These are phyloP conservation scores for Ophioderma brevispina DNA, from an alignment of 35 echinoderm and acorn worm genomes.

Conservation along the genomic window DNA sequence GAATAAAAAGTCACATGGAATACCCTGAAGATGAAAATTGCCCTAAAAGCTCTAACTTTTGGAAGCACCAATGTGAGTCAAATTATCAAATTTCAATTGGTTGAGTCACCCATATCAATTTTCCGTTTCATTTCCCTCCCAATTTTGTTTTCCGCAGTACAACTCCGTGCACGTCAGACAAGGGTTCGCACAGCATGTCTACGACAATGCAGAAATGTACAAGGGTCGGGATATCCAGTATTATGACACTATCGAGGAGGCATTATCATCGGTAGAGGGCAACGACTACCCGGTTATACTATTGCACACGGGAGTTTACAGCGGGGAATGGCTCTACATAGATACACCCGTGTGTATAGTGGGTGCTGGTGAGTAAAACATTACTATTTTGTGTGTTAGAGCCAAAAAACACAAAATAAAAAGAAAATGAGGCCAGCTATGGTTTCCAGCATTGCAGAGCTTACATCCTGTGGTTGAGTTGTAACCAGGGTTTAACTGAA, in stretches of 20 bases:
- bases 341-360: conserved; percentile 97
- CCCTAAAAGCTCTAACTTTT: too few species aligned
- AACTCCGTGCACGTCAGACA: conserved; percentile 95
- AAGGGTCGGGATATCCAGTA: conserved; percentile 97
- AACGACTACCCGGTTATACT: conserved; percentile 90
- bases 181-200: conserved; percentile 78
- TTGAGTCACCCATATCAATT: too few species aligned
- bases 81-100: too few species aligned
- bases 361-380: conserved; percentile 91
- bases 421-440: too few species aligned
- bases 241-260: conserved; percentile 99
- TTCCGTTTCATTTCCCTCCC: neutral
- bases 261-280: conserved; percentile 94
- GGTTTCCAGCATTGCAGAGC: too few species aligned
- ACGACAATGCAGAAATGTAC: conserved; percentile 78
- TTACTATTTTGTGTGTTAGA: too few species aligned
- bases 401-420: too few species aligned
- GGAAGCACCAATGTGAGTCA: too few species aligned
- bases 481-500: too few species aligned
- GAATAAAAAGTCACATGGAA: too few species aligned
- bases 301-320: conserved; percentile 92
- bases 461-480: too few species aligned
- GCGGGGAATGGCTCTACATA: conserved; percentile 98
- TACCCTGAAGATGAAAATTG: too few species aligned
- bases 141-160: conserved; percentile 66